These are phyloP conservation scores for Petromus typicus DNA, from an alignment of 2,113 vertebrate genomes.

Conservation along the genomic window DNA sequence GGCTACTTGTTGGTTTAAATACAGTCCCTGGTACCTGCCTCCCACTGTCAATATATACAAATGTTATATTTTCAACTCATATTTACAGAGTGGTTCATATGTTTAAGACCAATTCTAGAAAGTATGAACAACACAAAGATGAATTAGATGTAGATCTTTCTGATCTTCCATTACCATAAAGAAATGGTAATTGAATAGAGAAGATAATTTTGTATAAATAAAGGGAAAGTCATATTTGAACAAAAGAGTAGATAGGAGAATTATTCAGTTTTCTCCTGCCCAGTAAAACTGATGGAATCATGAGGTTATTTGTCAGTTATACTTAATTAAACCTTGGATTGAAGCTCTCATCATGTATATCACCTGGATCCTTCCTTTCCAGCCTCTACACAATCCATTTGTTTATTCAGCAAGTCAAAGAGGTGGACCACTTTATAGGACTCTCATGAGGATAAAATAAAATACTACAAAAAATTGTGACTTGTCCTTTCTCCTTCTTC, in stretches of 20 bases:
- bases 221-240: background rate
- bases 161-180: constrained; percentile 10
- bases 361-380: background rate
- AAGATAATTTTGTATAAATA: background rate
- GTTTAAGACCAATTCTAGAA: background rate
- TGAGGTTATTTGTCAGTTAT: background rate
- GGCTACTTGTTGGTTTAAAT: background rate
- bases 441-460: constrained; percentile 18
- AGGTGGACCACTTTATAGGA: background rate
- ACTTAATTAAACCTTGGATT: background rate
- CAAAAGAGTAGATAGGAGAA: background rate
- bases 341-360: background rate
- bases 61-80: background rate
- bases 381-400: background rate
- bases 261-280: background rate
- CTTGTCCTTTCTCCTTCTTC: background rate
- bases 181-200: background rate
- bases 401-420: background rate
- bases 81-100: background rate
- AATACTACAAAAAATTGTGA: background rate
- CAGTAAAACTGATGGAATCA: background rate
- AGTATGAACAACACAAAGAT: background rate
- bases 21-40: background rate
- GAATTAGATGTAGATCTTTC: background rate
- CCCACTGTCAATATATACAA: background rate